Evolutionary conservation across 2,113 vertebrate species (phyloP), one percentile per base, ranked within the genome.

Genomic region (Actinemys pallida): DNA sequence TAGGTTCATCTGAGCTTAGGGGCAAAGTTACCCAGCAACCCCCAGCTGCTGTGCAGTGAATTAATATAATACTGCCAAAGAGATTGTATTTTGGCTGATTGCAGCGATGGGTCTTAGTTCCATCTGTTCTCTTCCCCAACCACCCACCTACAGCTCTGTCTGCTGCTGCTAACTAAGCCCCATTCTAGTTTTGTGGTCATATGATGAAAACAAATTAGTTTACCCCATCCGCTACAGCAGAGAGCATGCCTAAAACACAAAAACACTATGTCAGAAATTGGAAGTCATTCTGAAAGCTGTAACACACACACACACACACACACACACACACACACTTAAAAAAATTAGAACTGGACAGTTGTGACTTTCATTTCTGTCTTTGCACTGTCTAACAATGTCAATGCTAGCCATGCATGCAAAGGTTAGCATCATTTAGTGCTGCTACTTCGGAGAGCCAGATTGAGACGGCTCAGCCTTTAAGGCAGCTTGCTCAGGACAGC

Each of bases 121-220:
- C 56, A 16, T 19, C 76, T 25, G 52, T n/a, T 22, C 79, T 75
- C 72, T 35, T 65, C 80, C 50, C 79, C n/a, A 27, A 72, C 8
- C 5, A 12, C 69, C 20, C 84, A 88, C 89, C 90, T 8, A 56
- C 20, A 9, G 10, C 59, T 1, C 8, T 2, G 31, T 54, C 1
- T 24, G 1, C 7, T n/a, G 2, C 6, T 65, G 59, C 59, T 35
- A 75, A 75, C 22, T 7, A 14, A 3, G 50, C 45, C 16, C 1
- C 1, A 1, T 11, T 42, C 25, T 3, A 84, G 1, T 35, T 80
- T 50, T 19, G 11, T 31, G 57, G 72, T 42, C 83, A 5, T 3
- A 0, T 2, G 80, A 12, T 11, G 29, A 6, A 10, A 13, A 79
- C 31, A 27, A 39, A 16, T 39, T 8, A 1, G 27, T 13, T 50